These are phyloP conservation scores for Tineola bisselliella DNA, from an alignment of 2,888 invertebrate genomes.

Conservation along the genomic window DNA sequence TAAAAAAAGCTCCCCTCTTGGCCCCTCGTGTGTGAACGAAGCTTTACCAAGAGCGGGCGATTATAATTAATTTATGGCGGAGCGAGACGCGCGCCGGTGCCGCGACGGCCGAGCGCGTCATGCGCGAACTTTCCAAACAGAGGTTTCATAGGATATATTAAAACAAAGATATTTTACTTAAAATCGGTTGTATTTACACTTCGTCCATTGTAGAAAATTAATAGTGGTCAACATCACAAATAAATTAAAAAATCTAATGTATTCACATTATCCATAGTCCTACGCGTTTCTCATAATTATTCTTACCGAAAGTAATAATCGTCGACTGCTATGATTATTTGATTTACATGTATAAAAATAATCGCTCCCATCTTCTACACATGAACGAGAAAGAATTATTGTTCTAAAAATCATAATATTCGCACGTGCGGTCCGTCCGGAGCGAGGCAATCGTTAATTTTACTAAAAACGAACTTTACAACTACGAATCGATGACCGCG, in stretches of 20 bases:
- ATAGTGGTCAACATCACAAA: slow-evolving; percentile 68
- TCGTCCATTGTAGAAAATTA: slow-evolving; percentile 67
- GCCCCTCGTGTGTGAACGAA: background rate
- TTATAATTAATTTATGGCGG: slow-evolving; percentile 1
- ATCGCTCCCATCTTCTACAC: slow-evolving; percentile 5
- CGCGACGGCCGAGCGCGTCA: background rate
- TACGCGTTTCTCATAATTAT: background rate
- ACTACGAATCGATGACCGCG: background rate
- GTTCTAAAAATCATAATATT: background rate
- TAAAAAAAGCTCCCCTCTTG: background rate
- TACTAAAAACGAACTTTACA: background rate
- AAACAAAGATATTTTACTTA: slow-evolving; percentile 68
- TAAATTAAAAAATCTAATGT: slow-evolving; percentile 64
- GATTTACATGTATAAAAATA: background rate
- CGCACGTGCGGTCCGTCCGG: background rate
- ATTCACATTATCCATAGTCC: slow-evolving; percentile 37
- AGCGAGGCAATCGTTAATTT: background rate
- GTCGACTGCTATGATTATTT: background rate
- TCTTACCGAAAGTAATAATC: background rate
- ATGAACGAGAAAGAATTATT: background rate
- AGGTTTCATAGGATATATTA: slow-evolving; percentile 39
- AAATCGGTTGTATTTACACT: slow-evolving; percentile 69
- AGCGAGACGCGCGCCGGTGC: background rate
- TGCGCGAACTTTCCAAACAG: background rate
- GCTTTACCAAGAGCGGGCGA: background rate